phyloP scores from a whole-genome alignment of 2,888 invertebrate species.

The Ferrisia virgata region DNA sequence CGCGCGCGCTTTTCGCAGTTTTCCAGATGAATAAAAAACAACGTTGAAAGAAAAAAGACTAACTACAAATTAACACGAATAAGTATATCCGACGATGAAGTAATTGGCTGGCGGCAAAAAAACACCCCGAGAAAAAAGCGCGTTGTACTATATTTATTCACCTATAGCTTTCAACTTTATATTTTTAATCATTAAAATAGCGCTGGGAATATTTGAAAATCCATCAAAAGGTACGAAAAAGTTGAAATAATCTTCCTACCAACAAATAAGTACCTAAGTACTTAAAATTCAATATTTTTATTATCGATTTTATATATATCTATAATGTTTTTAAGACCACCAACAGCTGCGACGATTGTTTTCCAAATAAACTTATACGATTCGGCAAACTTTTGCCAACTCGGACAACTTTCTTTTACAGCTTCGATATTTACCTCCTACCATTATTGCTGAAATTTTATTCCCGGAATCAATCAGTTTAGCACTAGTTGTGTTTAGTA shows the following conservation, averaged over 20 bases:
- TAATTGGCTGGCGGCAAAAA: neutral
- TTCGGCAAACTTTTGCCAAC: neutral
- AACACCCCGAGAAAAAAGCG: neutral
- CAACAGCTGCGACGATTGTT: conserved; percentile 21
- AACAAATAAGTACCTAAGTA: neutral
- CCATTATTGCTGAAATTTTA: neutral
- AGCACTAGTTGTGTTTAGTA: neutral
- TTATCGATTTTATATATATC: neutral
- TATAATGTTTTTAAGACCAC: neutral
- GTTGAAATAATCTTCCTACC: neutral
- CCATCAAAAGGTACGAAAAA: neutral
- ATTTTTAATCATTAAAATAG: neutral
- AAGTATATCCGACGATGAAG: neutral
- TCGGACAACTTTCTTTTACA: neutral
- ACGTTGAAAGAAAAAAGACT: neutral
- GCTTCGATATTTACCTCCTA: conserved; percentile 10
- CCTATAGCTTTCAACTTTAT: neutral
- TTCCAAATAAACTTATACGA: conserved; percentile 20
- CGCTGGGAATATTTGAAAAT: neutral
- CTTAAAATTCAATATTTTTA: neutral
- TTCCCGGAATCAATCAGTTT: neutral
- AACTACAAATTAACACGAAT: neutral
- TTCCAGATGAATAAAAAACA: neutral
- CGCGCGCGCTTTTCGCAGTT: neutral
- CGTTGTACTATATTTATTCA: neutral